phyloP scores from a whole-genome alignment of 2,113 vertebrate species.

The Leptocoma aspasia region DNA sequence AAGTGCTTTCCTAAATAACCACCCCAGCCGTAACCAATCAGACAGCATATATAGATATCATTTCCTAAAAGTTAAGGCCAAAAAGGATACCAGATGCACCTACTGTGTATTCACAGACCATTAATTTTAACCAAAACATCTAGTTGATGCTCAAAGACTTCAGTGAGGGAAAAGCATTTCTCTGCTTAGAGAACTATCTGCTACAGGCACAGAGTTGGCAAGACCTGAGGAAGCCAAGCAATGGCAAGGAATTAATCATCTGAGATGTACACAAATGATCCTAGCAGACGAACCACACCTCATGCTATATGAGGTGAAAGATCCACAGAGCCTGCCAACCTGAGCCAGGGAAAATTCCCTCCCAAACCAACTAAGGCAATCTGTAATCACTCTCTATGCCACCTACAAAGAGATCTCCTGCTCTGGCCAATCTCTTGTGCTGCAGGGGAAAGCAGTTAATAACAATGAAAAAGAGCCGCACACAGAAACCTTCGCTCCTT shows the following conservation, averaged over 20 bases:
- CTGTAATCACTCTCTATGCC: neutral
- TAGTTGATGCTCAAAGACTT: neutral
- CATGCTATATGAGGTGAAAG: constrained; percentile 33
- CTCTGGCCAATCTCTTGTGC: neutral
- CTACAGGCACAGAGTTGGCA: neutral
- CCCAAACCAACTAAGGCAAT: neutral
- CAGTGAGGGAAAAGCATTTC: neutral
- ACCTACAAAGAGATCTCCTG: neutral
- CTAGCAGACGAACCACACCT: neutral
- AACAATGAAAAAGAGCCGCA: neutral
- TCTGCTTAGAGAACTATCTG: neutral
- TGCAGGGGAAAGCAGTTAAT: neutral
- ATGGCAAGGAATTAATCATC: neutral
- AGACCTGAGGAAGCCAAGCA: neutral
- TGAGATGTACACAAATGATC: constrained; percentile 7
- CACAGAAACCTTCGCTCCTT: neutral
- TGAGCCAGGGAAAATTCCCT: neutral
- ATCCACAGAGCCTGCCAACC: constrained; percentile 25
- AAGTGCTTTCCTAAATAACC: neutral
- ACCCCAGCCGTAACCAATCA: neutral
- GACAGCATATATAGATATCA: neutral
- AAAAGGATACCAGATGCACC: neutral
- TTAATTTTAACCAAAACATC: neutral
- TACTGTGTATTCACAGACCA: neutral
- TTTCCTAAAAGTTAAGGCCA: neutral